A percentile compares a stretch with the other conserved stretches of the same genome.
phyloP scores from a whole-genome alignment of 1,140 invertebrate genomes.

The Penaeus chinensis region DNA sequence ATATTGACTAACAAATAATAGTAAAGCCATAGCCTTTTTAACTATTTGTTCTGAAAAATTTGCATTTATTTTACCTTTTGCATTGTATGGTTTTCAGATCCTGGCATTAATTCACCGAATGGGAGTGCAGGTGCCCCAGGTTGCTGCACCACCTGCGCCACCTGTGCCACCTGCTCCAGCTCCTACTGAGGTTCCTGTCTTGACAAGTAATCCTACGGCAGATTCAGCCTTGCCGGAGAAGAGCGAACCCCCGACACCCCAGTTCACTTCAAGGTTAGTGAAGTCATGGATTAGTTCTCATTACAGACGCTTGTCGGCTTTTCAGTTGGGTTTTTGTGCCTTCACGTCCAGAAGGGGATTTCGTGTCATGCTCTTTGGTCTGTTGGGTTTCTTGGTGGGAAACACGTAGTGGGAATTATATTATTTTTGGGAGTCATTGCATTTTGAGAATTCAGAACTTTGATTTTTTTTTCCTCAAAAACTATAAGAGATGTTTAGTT shows the following conservation, averaged over 20 bases:
- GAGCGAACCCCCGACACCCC: not conserved
- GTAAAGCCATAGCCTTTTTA: too few relatives aligned
- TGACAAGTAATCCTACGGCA: not conserved
- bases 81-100: constrained; percentile 9
- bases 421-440: too few relatives aligned
- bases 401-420: too few relatives aligned
- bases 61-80: not conserved
- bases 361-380: not conserved
- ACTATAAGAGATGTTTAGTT: not conserved
- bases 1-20: too few relatives aligned
- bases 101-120: constrained; percentile 36
- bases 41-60: not conserved
- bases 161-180: not conserved
- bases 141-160: constrained; percentile 21
- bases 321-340: too few relatives aligned
- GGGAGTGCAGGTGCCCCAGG: constrained; percentile 36
- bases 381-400: too few relatives aligned
- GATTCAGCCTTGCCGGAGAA: not conserved
- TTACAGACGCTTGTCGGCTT: too few relatives aligned
- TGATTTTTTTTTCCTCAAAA: not conserved
- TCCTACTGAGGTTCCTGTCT: too few relatives aligned
- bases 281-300: not conserved
- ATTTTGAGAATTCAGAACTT: too few relatives aligned
- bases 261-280: not conserved
- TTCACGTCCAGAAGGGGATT: not conserved